phyloP scores from a whole-genome alignment of 1,140 invertebrate species.

The Grapholita molesta region DNA sequence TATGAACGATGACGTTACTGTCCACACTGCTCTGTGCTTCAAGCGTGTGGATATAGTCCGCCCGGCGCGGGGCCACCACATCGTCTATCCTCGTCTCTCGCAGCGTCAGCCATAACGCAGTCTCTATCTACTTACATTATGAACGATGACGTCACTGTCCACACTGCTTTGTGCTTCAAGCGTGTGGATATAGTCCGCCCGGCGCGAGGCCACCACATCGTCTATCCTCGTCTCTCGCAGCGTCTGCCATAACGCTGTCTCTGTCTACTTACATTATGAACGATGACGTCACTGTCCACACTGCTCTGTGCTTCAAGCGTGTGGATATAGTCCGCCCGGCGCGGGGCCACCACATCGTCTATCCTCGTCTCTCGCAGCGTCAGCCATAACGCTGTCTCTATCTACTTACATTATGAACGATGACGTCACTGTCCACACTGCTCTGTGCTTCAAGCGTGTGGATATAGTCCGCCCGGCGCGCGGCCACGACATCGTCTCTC shows the following conservation, averaged over 20 bases:
- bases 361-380: no score
- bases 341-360: no score
- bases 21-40: no score
- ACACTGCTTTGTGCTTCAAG: constrained; percentile 73
- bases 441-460: constrained; percentile 72
- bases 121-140: constrained; percentile 61
- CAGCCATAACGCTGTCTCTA: no score
- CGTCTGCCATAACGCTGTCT: constrained; percentile 23
- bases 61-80: no score
- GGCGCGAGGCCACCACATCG: constrained; percentile 55
- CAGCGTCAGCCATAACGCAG: no score
- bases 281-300: no score
- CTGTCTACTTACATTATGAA: not conserved
- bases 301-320: no score
- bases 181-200: constrained; percentile 67
- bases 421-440: constrained; percentile 73
- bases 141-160: constrained; percentile 72
- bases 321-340: no score
- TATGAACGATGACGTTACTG: no score
- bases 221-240: constrained; percentile 68
- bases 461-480: constrained; percentile 62
- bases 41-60: no score
- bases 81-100: no score
- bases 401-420: constrained; percentile 69
- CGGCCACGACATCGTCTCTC: constrained; percentile 64